A percentile compares a stretch with the other conserved stretches of the same genome.
phyloP scores from a whole-genome alignment of 1,140 invertebrate species.

The Drosophila orosa region DNA sequence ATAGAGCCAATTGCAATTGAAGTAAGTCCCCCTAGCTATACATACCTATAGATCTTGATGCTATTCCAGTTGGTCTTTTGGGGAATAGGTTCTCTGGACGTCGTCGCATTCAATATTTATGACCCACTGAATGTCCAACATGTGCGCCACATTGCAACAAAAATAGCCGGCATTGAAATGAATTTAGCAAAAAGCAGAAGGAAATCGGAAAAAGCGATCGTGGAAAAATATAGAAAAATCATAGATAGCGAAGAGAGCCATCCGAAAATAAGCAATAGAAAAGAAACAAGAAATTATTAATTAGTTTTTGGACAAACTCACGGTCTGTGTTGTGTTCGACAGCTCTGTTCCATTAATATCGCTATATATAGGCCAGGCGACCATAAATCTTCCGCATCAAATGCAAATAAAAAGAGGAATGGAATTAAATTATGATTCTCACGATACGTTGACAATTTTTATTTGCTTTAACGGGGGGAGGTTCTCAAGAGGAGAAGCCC shows the following conservation, averaged over 20 bases:
- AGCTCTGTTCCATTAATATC: slow-evolving; percentile 50
- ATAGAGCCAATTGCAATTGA: slow-evolving; percentile 56
- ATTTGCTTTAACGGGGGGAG: slow-evolving; percentile 18
- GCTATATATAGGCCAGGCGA: slow-evolving; percentile 27
- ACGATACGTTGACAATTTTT: slow-evolving; percentile 42
- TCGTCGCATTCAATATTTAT: slow-evolving; percentile 49
- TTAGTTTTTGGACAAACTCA: slow-evolving; percentile 73
- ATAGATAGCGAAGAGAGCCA: slow-evolving; percentile 13
- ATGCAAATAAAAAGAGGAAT: slow-evolving; percentile 30
- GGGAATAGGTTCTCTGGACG: slow-evolving; percentile 11
- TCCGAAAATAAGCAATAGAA: slow-evolving; percentile 63
- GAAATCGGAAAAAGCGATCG: slow-evolving; percentile 24
- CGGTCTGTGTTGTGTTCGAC: slow-evolving; percentile 48
- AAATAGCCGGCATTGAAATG: slow-evolving; percentile 78
- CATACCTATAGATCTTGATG: background rate
- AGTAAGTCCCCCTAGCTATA: slow-evolving; percentile 42
- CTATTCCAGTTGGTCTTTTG: slow-evolving; percentile 16
- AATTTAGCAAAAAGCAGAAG: slow-evolving; percentile 49
- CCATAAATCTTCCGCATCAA: slow-evolving; percentile 43
- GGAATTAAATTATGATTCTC: slow-evolving; percentile 32
- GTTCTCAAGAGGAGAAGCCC: background rate
- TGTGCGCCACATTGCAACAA: slow-evolving; percentile 45
- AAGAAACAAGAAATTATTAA: slow-evolving; percentile 53
- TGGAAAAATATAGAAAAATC: slow-evolving; percentile 22
- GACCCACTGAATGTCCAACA: slow-evolving; percentile 49